Evolutionary conservation across 2,888 invertebrate genomes (phyloP).

Genomic region (Entomobrya proxima): DNA sequence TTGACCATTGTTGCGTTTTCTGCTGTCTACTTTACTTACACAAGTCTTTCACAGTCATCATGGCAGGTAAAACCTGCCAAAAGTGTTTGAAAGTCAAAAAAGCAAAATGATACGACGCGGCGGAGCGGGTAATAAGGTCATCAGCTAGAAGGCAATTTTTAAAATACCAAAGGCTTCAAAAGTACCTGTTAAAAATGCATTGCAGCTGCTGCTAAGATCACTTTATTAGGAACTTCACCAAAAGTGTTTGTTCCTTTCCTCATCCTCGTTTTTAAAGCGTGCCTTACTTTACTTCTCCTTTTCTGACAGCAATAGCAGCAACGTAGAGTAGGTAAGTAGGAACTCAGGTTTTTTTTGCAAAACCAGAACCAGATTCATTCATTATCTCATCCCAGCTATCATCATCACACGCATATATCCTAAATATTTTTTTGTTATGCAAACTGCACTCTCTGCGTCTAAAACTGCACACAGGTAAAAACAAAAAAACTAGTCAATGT

Average conservation of each 20-base stretch:
- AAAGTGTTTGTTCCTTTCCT: background rate
- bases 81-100: slow-evolving; percentile 5
- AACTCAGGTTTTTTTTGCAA: slow-evolving; percentile 27
- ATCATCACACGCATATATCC: background rate
- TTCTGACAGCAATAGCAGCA: background rate
- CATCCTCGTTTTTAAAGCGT: background rate
- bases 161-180: background rate
- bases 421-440: background rate
- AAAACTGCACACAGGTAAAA: background rate
- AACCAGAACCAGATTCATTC: slow-evolving; percentile 25
- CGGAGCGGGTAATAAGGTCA: slow-evolving; percentile 43
- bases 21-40: background rate
- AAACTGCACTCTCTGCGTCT: background rate
- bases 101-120: background rate
- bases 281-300: slow-evolving; percentile 43
- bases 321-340: slow-evolving; percentile 38
- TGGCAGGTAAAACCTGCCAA: background rate
- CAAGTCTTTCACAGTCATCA: background rate
- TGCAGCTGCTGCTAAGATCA: background rate
- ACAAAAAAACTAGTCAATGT: background rate
- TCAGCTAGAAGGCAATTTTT: background rate
- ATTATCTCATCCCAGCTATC: background rate
- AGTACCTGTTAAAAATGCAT: background rate
- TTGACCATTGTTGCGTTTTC: background rate
- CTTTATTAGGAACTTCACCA: slow-evolving; percentile 12